Percentiles rank a stretch among this genome's conserved stretches.
Evolutionary conservation across 2,113 vertebrate species (phyloP).

Genomic region (Lampris megalopsis): DNA sequence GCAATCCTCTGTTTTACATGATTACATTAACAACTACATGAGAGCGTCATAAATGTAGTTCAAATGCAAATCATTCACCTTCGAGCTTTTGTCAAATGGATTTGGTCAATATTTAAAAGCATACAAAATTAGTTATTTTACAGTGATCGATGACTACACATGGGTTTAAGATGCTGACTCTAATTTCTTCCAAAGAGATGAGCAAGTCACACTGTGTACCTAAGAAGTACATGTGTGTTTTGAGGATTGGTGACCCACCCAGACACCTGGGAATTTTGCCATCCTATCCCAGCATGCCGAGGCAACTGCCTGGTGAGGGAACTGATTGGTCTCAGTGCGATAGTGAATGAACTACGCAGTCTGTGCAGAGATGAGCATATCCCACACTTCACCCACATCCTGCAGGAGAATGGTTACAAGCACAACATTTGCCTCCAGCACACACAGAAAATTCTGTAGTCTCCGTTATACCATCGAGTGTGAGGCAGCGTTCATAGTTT

Average conservation of each 20-base stretch:
- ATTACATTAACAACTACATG: not conserved
- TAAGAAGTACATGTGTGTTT: slow-evolving; percentile 26
- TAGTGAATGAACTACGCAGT: not conserved
- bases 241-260: not conserved
- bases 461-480: no score
- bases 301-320: slow-evolving; percentile 1
- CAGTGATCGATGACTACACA: slow-evolving; percentile 46
- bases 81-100: slow-evolving; percentile 40
- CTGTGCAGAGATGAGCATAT: slow-evolving; percentile 15
- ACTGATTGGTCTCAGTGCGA: slow-evolving; percentile 21
- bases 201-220: slow-evolving; percentile 47
- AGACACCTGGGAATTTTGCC: slow-evolving; percentile 44
- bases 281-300: slow-evolving; percentile 32
- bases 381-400: not conserved
- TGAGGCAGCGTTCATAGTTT: no score
- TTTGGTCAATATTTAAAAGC: slow-evolving; percentile 48
- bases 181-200: slow-evolving; percentile 63
- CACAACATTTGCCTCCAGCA: slow-evolving; percentile 8
- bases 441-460: no score
- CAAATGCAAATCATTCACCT: slow-evolving; percentile 34
- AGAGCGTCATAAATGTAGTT: slow-evolving; percentile 1
- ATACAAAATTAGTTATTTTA: slow-evolving; percentile 45
- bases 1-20: slow-evolving; percentile 6
- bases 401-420: slow-evolving; percentile 16
- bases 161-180: slow-evolving; percentile 37